Percentiles rank a stretch among this genome's conserved stretches.
Conservation (phyloP, 2,888 invertebrate species). For the Plebejus anna region DNA sequence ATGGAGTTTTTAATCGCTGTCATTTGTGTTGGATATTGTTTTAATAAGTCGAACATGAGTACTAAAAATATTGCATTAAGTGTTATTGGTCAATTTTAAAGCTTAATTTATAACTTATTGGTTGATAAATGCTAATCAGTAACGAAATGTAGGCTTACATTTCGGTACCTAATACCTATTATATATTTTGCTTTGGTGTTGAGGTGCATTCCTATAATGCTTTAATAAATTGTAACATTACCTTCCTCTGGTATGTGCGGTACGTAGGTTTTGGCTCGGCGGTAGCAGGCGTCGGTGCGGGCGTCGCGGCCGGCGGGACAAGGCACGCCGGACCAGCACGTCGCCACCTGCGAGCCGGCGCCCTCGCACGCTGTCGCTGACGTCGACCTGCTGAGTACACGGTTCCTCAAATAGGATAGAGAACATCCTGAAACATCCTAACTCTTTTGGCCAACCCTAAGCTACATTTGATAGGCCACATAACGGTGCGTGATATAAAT, state of each 20-base stretch:
- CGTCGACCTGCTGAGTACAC: constrained; percentile 43
- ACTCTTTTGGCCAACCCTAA: neutral
- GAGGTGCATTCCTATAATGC: too few relatives aligned
- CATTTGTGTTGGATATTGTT: neutral
- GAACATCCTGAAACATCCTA: neutral
- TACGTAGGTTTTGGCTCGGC: constrained; percentile 57
- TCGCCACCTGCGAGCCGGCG: constrained; percentile 60
- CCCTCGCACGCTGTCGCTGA: constrained; percentile 61
- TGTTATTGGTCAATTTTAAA: too few relatives aligned
- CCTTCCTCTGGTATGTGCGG: constrained; percentile 60
- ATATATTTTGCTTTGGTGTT: too few relatives aligned
- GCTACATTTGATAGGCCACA: too few relatives aligned
- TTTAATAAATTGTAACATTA: constrained; percentile 36
- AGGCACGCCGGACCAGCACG: constrained; percentile 62
- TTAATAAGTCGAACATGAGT: too few relatives aligned
- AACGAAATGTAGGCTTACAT: too few relatives aligned
- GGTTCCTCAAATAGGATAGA: neutral
- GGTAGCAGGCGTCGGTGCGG: constrained; percentile 59
- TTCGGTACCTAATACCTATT: too few relatives aligned
- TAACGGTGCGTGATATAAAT: too few relatives aligned
- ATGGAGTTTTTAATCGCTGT: neutral
- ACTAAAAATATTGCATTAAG: too few relatives aligned
- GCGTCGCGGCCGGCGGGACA: constrained; percentile 59
- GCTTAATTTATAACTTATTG: too few relatives aligned
- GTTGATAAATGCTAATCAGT: too few relatives aligned